Conservation (phyloP, 2,113 vertebrate species). For the Plestiodon gilberti region DNA sequence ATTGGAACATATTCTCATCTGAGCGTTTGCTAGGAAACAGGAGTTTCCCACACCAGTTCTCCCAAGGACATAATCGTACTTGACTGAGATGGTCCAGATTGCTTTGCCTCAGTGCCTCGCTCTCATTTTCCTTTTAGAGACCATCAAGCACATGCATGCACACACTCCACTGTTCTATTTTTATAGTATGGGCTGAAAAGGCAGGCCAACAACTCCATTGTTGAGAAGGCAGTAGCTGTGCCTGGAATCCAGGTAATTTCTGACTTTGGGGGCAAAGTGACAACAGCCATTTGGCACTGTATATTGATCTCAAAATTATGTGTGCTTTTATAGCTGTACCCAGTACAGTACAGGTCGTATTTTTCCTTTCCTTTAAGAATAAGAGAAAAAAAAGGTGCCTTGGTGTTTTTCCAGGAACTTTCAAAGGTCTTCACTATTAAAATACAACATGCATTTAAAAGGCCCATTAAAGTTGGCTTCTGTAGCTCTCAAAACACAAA, state of each 20-base stretch:
- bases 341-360: too few relatives aligned
- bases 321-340: background rate
- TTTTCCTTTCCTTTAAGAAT: background rate
- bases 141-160: background rate
- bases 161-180: background rate
- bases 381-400: background rate
- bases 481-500: constrained; percentile 30
- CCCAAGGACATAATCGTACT: background rate
- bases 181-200: background rate
- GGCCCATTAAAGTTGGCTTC: background rate
- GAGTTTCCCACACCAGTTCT: background rate
- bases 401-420: background rate
- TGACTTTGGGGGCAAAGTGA: constrained; percentile 1
- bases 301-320: background rate
- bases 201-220: background rate
- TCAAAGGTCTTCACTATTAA: background rate
- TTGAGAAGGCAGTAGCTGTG: background rate
- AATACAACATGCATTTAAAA: background rate
- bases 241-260: background rate
- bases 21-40: background rate
- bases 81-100: background rate
- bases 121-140: background rate
- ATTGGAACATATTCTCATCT: background rate
- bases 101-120: background rate
- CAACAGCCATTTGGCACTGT: background rate